A percentile compares a stretch with the other conserved stretches of the same genome.
Conservation (phyloP, 2,113 vertebrate genomes). For the Eulemur macaco region DNA sequence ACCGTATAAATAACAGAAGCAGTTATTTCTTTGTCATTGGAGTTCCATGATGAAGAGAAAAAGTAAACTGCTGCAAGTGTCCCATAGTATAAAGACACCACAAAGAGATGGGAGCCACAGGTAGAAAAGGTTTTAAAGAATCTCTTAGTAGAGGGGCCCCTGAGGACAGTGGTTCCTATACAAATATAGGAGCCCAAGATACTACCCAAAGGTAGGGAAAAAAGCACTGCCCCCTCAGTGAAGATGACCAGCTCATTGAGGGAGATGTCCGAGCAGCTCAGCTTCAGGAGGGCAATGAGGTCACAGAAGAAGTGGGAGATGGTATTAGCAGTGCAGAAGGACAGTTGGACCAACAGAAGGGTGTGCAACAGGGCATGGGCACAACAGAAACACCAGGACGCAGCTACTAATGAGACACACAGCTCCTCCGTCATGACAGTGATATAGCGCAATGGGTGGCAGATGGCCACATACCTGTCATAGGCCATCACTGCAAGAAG, state of each 20-base stretch:
- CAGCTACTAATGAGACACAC: constrained; percentile 30
- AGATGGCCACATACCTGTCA: constrained; percentile 69
- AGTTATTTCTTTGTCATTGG: not conserved
- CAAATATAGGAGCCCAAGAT: constrained; percentile 26
- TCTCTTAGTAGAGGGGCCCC: not conserved
- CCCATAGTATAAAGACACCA: constrained; percentile 68
- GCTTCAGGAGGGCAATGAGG: constrained; percentile 41
- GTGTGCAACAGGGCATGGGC: constrained; percentile 58
- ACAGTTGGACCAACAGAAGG: constrained; percentile 34
- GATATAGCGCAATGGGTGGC: constrained; percentile 55
- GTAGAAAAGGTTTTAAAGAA: constrained; percentile 70
- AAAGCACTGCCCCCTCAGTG: not conserved
- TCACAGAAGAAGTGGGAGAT: constrained; percentile 73
- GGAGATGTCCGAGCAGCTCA: constrained; percentile 63
- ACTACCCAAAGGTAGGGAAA: not conserved
- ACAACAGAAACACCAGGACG: constrained; percentile 48
- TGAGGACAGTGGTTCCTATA: constrained; percentile 37
- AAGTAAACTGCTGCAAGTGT: constrained; percentile 64
- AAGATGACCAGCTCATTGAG: constrained; percentile 56
- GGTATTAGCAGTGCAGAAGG: constrained; percentile 53
- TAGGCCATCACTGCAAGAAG: constrained; percentile 69
- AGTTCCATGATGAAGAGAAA: constrained; percentile 29
- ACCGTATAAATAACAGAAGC: constrained; percentile 64
- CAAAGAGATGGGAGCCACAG: constrained; percentile 69
- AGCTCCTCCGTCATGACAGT: constrained; percentile 43